Evolutionary conservation across 2,797 vertebrate species (phyloP).

Genomic region (Pipistrellus nathusii): DNA sequence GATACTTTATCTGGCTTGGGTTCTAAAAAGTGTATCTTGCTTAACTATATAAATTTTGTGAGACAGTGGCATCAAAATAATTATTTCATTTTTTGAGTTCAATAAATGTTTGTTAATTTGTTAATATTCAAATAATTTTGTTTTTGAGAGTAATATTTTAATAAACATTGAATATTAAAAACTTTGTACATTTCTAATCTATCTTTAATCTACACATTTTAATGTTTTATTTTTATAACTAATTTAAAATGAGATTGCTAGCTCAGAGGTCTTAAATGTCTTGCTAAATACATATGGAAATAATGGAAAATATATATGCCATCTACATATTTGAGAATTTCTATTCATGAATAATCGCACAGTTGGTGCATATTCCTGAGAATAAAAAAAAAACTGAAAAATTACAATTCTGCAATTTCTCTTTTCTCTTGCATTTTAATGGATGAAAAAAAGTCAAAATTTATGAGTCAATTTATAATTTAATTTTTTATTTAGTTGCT

Average conservation of each 20-base stretch:
- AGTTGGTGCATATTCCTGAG: neutral
- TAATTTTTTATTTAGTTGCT: constrained; percentile 15
- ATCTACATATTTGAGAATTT: constrained; percentile 20
- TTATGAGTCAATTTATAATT: constrained; percentile 14
- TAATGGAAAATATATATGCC: constrained; percentile 30
- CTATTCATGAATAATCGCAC: constrained; percentile 33
- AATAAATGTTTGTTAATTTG: constrained; percentile 10
- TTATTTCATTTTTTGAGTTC: constrained; percentile 23
- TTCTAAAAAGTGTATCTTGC: neutral
- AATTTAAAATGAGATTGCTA: constrained; percentile 37
- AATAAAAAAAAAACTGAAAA: neutral
- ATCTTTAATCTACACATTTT: constrained; percentile 29
- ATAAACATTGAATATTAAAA: neutral
- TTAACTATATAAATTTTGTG: neutral
- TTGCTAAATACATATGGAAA: neutral
- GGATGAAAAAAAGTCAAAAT: neutral
- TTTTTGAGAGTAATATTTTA: neutral
- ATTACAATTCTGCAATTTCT: neutral
- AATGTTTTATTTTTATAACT: neutral
- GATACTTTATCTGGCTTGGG: neutral
- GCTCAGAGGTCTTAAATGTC: constrained; percentile 4
- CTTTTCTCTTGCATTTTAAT: neutral
- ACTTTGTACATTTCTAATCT: neutral
- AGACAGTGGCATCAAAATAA: neutral
- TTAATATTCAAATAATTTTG: constrained; percentile 33